Base-by-base conservation (phyloP, 2,888 invertebrate genomes). In the Cosmorhoe ocellata region DNA sequence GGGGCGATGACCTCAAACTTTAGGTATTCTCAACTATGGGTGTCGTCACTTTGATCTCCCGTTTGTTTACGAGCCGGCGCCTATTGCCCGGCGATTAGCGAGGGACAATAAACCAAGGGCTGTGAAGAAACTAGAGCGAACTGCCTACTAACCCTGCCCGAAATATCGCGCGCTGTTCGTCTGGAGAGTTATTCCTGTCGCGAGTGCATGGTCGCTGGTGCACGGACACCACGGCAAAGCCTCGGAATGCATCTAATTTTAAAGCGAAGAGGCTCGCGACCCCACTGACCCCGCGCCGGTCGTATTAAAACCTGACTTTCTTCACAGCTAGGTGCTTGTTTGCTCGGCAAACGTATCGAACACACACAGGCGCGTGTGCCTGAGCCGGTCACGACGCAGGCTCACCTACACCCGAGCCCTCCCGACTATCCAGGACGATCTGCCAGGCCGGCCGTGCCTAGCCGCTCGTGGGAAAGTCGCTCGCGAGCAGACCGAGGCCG, bases 161-260 rank as follows among this genome's bases (percentile, higher is more conserved):
- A 86, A 86, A 88, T 88, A 89, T 75, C 80, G 66, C 76, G 72
- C 73, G 72, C 75, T 72, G 72, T 71, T 68, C 73, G 81, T 79
- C 82, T 82, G 80, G 76, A 60, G 64, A 78, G 81, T 76, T 87
- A 87, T 88, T 87, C 81, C 71, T 66, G 85, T 79, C 82, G 56
- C 48, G 58, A 26, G 69, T 72, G 72, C 70, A 71, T 73, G 67
- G 67, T 71, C 79, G 78, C 78, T 77, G 78, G 81, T 77, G n/a
- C 76, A 74, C 45, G 43, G 54, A 76, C 76, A 79, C 70, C 67
- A 71, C 79, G 66, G 69, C 77, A 69, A 84, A 84, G 83, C 83
- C 81, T 84, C 75, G 88, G 89, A 84, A 90, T 88, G 89, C 87
- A 87, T 88, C 87, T 90, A 88, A 89, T 89, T 89, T 89, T 89